Evolutionary conservation across 1,140 invertebrate species (phyloP).

Genomic region (Myzus persicae): DNA sequence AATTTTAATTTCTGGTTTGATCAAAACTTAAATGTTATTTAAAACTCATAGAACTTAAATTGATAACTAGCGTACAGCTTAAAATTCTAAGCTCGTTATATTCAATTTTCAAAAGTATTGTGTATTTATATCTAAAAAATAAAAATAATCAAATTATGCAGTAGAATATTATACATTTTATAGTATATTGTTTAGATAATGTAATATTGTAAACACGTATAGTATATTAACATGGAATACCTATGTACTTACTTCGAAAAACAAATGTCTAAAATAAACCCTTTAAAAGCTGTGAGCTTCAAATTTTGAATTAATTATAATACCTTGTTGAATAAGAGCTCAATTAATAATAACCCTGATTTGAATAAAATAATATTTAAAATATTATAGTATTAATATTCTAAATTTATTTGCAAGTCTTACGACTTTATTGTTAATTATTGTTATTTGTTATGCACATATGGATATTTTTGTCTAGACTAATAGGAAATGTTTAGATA

Average conservation of each 20-base stretch:
- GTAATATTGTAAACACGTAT: too few species aligned
- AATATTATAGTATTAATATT: too few species aligned
- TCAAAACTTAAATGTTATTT: neutral
- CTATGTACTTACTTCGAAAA: neutral
- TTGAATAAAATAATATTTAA: too few species aligned
- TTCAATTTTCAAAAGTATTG: neutral
- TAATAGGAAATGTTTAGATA: too few species aligned
- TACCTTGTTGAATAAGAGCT: too few species aligned
- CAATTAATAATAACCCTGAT: too few species aligned
- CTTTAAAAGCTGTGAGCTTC: neutral
- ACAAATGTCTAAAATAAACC: neutral
- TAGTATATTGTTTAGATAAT: too few species aligned
- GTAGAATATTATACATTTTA: neutral
- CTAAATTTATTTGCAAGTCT: too few species aligned
- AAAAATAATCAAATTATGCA: neutral
- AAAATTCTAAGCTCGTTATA: neutral
- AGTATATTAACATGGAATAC: neutral
- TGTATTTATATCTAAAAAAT: neutral
- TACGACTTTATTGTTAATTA: too few species aligned
- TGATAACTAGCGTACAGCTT: neutral
- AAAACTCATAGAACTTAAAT: neutral
- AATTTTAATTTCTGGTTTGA: neutral
- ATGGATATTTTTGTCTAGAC: too few species aligned
- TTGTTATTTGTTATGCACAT: too few species aligned
- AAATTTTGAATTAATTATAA: neutral